Base-by-base conservation (phyloP, 2,888 invertebrate species). In the Athalia cordata region DNA sequence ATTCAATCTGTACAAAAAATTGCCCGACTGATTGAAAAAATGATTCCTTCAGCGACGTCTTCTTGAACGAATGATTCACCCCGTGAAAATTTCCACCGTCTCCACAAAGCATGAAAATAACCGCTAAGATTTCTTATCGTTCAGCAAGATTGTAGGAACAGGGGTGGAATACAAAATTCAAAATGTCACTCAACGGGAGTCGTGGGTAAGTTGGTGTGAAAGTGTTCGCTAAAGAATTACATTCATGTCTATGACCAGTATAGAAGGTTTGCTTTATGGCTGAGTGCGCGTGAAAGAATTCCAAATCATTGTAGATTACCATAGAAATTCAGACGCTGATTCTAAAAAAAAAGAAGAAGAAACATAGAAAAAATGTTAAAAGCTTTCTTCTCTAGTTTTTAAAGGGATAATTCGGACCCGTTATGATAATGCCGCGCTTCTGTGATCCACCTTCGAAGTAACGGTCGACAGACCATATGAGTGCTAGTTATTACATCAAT, bases 391-490 rank as follows among this genome's bases (percentile, higher is more conserved):
- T 50, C 52, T 75, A 15, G 29, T 75, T 50, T 4, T 62, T 62
- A 62, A 9, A 62, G 29, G 47, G 61, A 61, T 8, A 75, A 43
- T 8, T 72, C 75, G 50, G 55, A 13, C 50, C 90, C 90, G 90
- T 90, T 90, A 89, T 87, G 84, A 87, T 89, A 89, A 89, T 89
- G 85, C 81, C 83, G 83, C 85, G 86, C 87, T 87, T 86, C 87
- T 82, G 82, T 84, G 83, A 83, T 82, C 83, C 75, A 50, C 81
- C 85, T 83, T 83, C 83, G 83, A 29, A 81, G 86, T 89, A 89
- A 89, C 89, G 90, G 90, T 89, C 85, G 88, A 87, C 84, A 87
- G 86, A 84, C 79, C 82, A 82, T 83, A 82, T 84, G 83, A 84
- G 83, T 82, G 83, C 87, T 86, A 76, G 80, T 67, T 82, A 83